Conservation (phyloP, 2,113 vertebrate genomes). For the Hiodon tergisus region DNA sequence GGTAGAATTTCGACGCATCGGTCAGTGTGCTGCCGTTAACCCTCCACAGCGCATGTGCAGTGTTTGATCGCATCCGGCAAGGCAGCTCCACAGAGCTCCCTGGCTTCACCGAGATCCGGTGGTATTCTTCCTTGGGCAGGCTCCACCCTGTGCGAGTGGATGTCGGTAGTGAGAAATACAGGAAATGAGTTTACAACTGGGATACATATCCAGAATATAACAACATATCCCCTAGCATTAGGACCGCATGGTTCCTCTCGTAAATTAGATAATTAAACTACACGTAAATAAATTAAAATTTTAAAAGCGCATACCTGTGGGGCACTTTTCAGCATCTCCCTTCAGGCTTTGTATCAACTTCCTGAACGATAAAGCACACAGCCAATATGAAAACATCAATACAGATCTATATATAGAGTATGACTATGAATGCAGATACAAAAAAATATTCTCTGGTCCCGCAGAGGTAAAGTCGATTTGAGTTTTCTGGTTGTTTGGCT, state of each 20-base stretch:
- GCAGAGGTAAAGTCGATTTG: neutral
- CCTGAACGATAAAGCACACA: constrained; percentile 58
- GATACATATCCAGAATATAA: no score
- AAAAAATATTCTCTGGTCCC: no score
- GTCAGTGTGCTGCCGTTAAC: constrained; percentile 66
- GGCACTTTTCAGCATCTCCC: constrained; percentile 75
- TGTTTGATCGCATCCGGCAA: constrained; percentile 79
- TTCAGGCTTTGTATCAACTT: constrained; percentile 75
- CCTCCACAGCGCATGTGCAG: constrained; percentile 82
- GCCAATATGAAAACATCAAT: neutral
- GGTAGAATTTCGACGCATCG: constrained; percentile 76
- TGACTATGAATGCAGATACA: no score
- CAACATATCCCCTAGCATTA: neutral
- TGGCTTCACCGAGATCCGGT: constrained; percentile 63
- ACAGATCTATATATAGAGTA: neutral
- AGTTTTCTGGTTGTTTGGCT: neutral
- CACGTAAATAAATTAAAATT: neutral
- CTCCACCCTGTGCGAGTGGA: constrained; percentile 57
- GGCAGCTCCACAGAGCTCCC: constrained; percentile 82
- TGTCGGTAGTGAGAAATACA: neutral
- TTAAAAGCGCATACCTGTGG: constrained; percentile 51
- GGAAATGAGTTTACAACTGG: neutral
- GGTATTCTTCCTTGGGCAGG: constrained; percentile 39
- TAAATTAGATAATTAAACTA: neutral
- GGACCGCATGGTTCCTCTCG: no score